phyloP scores from a whole-genome alignment of 2,888 invertebrate genomes.

The Cheilosia vernalis region DNA sequence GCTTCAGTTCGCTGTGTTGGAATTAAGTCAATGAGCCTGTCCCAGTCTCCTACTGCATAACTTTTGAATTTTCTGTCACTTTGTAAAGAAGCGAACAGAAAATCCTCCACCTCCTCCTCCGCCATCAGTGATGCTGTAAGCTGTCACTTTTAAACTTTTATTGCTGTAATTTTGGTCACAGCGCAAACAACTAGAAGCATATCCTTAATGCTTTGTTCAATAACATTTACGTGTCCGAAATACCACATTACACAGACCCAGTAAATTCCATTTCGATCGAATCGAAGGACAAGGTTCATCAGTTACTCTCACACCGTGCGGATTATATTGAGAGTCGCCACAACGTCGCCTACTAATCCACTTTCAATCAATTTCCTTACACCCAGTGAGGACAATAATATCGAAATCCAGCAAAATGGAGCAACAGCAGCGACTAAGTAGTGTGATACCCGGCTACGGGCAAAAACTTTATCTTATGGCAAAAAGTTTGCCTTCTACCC shows the following conservation, averaged over 20 bases:
- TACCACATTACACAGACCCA: slow-evolving; percentile 64
- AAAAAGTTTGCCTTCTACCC: slow-evolving; percentile 51
- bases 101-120: neutral
- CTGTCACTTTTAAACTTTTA: slow-evolving; percentile 67
- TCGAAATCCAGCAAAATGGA: slow-evolving; percentile 43
- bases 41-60: neutral
- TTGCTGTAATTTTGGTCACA: slow-evolving; percentile 57
- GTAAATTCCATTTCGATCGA: slow-evolving; percentile 52
- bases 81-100: slow-evolving; percentile 27
- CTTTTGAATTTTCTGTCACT: slow-evolving; percentile 16
- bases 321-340: slow-evolving; percentile 66
- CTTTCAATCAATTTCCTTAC: slow-evolving; percentile 68
- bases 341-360: slow-evolving; percentile 68
- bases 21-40: neutral
- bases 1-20: neutral
- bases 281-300: slow-evolving; percentile 22
- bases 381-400: slow-evolving; percentile 50
- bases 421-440: slow-evolving; percentile 66
- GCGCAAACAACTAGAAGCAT: slow-evolving; percentile 59
- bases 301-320: neutral
- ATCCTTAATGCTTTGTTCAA: slow-evolving; percentile 60
- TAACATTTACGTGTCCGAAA: slow-evolving; percentile 69
- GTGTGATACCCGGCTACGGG: slow-evolving; percentile 47
- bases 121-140: slow-evolving; percentile 28
- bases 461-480: slow-evolving; percentile 63